phyloP scores from a whole-genome alignment of 1,140 invertebrate species.

The Coenobita brevimanus region DNA sequence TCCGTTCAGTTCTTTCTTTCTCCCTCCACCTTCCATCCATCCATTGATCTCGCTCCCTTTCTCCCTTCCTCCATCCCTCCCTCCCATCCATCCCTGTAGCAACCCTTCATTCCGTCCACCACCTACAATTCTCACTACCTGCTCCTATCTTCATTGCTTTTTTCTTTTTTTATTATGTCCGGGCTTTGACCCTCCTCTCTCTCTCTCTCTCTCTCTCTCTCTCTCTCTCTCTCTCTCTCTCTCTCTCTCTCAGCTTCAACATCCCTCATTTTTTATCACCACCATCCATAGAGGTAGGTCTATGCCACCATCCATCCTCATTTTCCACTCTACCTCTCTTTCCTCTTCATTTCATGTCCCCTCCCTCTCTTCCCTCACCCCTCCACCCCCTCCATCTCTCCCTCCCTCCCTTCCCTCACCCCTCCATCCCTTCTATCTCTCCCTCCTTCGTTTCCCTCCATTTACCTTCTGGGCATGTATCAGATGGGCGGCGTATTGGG shows the following conservation, averaged over 20 bases:
- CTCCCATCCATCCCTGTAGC: not conserved
- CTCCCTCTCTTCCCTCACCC: not conserved
- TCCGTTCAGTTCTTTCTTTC: too few species aligned
- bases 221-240: constrained; percentile 2
- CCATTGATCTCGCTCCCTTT: not conserved
- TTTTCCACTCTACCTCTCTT: not conserved
- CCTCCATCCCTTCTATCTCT: not conserved
- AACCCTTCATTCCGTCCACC: not conserved
- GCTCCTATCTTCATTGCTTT: not conserved
- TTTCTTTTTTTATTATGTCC: not conserved
- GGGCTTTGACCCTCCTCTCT: not conserved
- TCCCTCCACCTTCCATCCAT: not conserved
- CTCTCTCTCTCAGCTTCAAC: too few species aligned
- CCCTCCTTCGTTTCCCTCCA: not conserved
- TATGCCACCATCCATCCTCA: not conserved
- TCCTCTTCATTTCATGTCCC: too few species aligned
- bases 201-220: not conserved
- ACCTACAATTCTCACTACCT: not conserved
- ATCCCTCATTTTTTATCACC: not conserved
- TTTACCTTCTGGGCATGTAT: too few species aligned
- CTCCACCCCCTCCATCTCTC: not conserved
- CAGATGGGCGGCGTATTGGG: too few species aligned
- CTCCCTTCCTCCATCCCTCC: not conserved
- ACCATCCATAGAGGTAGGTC: not conserved
- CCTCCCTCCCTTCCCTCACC: not conserved